Conservation (phyloP, 2,113 vertebrate species). For the Crypturellus undulatus region DNA sequence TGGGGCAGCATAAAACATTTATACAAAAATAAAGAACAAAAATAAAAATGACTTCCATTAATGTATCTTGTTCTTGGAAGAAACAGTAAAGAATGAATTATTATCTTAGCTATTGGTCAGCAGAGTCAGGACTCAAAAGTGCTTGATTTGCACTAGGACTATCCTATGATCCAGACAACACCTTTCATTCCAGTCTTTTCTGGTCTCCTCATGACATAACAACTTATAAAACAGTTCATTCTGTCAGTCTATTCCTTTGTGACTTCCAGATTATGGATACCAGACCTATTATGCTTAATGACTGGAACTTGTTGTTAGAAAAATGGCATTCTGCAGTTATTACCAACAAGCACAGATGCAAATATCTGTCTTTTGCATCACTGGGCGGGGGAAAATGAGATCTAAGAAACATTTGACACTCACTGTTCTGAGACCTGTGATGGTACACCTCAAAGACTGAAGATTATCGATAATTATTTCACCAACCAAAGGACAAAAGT, state of each 20-base stretch:
- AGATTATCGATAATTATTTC: conserved; percentile 89
- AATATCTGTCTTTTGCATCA: not conserved
- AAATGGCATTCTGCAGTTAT: conserved; percentile 32
- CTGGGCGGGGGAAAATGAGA: not conserved
- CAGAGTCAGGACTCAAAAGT: conserved; percentile 66
- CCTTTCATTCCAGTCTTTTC: conserved; percentile 68
- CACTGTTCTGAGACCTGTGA: conserved; percentile 89
- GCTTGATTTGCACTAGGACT: conserved; percentile 79
- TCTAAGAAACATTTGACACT: conserved; percentile 44
- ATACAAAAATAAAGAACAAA: not conserved
- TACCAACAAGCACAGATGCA: not conserved
- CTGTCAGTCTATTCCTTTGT: conserved; percentile 77
- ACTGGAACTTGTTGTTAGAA: conserved; percentile 72
- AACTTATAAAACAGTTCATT: conserved; percentile 78
- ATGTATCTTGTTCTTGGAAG: not conserved
- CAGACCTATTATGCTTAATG: conserved; percentile 79
- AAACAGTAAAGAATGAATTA: conserved; percentile 16
- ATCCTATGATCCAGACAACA: conserved; percentile 69
- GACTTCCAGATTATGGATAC: conserved; percentile 73
- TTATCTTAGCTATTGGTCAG: conserved; percentile 72
- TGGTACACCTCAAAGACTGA: conserved; percentile 85
- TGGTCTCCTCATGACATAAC: conserved; percentile 75
- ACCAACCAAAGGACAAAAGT: conserved; percentile 89
- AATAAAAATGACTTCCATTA: not conserved
- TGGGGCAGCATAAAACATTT: not conserved